These are phyloP conservation scores for Dyspetes luteomarginatus DNA, from an alignment of 2,888 invertebrate genomes.

Conservation along the genomic window DNA sequence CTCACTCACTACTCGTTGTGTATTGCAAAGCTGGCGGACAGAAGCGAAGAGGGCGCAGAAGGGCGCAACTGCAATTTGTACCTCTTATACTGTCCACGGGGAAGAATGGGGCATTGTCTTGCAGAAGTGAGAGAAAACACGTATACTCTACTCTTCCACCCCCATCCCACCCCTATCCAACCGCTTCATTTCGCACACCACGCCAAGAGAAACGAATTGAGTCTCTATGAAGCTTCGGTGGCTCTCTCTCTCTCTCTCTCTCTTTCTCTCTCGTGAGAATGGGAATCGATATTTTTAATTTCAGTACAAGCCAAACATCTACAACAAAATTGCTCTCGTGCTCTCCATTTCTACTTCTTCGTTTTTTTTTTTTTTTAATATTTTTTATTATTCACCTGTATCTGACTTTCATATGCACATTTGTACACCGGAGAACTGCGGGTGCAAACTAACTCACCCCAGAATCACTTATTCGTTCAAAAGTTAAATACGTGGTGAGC, in stretches of 20 bases:
- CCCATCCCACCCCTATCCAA: not conserved
- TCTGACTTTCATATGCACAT: not conserved
- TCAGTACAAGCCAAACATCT: conserved; percentile 83
- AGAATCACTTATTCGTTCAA: not conserved
- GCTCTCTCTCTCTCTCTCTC: conserved; percentile 10
- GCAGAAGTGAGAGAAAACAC: conserved; percentile 75
- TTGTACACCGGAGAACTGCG: not conserved
- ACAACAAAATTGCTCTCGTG: conserved; percentile 65
- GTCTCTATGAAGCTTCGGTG: conserved; percentile 79
- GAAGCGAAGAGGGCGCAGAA: conserved; percentile 66
- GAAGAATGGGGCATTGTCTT: conserved; percentile 83
- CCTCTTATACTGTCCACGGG: conserved; percentile 82
- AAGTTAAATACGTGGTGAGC: conserved; percentile 28
- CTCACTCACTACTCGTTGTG: conserved; percentile 57
- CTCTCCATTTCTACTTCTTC: not conserved
- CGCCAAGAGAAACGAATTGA: conserved; percentile 80
- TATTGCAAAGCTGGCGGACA: conserved; percentile 63
- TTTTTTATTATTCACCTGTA: not conserved
- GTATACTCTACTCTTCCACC: not conserved
- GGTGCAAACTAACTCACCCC: not conserved
- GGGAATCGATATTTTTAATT: conserved; percentile 83
- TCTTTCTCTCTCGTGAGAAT: conserved; percentile 75
- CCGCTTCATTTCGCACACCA: conserved; percentile 19
- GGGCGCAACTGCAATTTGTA: conserved; percentile 82
- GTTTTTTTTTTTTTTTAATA: not conserved